Percentiles rank a stretch among this genome's conserved stretches.
These are phyloP conservation scores for Calliopsis andreniformis DNA, from an alignment of 1,140 invertebrate genomes.

Conservation along the genomic window DNA sequence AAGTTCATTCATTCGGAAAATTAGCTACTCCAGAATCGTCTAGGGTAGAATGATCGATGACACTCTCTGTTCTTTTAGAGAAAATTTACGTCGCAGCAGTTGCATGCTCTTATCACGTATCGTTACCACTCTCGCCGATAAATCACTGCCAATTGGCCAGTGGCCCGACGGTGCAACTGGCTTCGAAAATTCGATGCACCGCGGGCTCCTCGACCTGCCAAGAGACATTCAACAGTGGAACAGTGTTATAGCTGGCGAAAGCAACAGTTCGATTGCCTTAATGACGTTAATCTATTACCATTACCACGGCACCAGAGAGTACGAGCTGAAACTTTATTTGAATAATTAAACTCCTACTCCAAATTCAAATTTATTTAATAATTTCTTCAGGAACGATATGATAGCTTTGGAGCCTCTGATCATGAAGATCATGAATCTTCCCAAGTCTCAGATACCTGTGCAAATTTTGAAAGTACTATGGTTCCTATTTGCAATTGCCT, in stretches of 20 bases:
- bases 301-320: conserved; percentile 58
- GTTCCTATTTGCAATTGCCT: conserved; percentile 60
- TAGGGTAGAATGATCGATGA: background rate
- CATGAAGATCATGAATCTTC: conserved; percentile 11
- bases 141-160: conserved; percentile 20
- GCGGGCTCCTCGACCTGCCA: conserved; percentile 35
- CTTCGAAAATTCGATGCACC: conserved; percentile 38
- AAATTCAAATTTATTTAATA: background rate
- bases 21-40: too few species aligned
- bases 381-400: conserved; percentile 35
- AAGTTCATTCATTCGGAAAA: too few species aligned
- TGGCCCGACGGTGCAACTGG: background rate
- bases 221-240: conserved; percentile 38
- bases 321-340: background rate
- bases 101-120: conserved; percentile 46
- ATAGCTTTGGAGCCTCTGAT: conserved; percentile 43
- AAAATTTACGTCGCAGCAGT: conserved; percentile 38
- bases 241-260: background rate
- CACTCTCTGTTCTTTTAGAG: conserved; percentile 19
- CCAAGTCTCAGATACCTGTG: background rate
- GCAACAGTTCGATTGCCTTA: conserved; percentile 20
- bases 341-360: too few species aligned
- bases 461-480: conserved; percentile 57
- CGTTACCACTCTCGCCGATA: conserved; percentile 23
- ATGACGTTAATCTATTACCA: conserved; percentile 60